Evolutionary conservation across 2,888 invertebrate species (phyloP), one percentile per base, ranked within the genome.

Genomic region (Dynastes hyllus): DNA sequence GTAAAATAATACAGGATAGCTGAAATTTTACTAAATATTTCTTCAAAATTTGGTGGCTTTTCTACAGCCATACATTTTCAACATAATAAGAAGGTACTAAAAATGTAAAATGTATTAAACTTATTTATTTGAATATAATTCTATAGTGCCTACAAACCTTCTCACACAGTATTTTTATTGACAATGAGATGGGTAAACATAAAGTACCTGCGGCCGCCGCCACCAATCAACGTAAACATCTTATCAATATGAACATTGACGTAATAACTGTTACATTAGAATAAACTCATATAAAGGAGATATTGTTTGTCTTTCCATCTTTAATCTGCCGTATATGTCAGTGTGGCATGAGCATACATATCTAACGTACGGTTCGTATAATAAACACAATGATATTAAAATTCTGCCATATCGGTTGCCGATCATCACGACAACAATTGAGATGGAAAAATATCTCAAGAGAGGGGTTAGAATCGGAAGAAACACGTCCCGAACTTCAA

Each of bases 401-500:
- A 73, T 73, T 73, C 45, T 73, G 55, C 58, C 22, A 58, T 73
- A 73, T 73, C 73, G 58, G 5, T 58, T 58, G 73, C 58, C 55
- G 73, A 73, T 73, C 73, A 58, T 73, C 73, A 73, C 73, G 73
- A 73, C 73, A 55, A 58, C 58, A 73, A 73, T 58, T 16, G 73
- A 73, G 37, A 58, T 58, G 73, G 40, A 73, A 73, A 73, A 37
- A 45, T 73, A 73, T 73, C 58, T 55, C 55, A 22, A 40, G 73
- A 58, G 73, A 73, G 73, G 69, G 55, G 67, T 9, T 16, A 40
- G 73, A 16, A 73, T 73, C 22, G 73, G 73, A 73, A 73, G 73
- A 73, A 70, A 61, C 73, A 73, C 73, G 73, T 73, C 58, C 58
- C 69, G 69, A 73, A 76, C 76, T 67, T 75, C 77, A 79, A 79